Conservation (phyloP, 2,888 invertebrate genomes). For the Parthenolecanium corni region DNA sequence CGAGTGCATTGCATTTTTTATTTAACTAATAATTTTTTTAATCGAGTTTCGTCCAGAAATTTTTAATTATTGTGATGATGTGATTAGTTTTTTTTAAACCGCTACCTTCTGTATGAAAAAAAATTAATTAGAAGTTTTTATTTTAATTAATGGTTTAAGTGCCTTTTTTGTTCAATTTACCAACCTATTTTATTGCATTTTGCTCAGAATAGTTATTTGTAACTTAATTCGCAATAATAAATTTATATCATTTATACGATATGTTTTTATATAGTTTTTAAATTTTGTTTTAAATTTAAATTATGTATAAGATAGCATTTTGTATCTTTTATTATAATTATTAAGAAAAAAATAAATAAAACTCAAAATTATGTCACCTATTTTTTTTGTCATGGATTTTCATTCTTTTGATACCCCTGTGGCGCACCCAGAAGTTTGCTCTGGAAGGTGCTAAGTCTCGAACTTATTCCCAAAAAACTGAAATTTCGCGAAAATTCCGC, state of each 20-base stretch:
- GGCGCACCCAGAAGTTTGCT: no score
- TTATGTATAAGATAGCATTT: constrained; percentile 15
- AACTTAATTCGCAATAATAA: constrained; percentile 1
- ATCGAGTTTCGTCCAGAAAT: no score
- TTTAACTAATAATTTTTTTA: no score
- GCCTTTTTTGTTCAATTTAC: constrained; percentile 9
- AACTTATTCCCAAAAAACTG: no score
- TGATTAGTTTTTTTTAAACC: no score
- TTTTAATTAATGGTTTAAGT: neutral
- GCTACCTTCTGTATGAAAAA: no score
- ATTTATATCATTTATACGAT: constrained; percentile 9
- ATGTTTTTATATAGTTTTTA: constrained; percentile 16
- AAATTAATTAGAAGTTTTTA: no score
- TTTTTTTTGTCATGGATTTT: no score
- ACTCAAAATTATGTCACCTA: neutral
- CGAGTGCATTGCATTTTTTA: neutral
- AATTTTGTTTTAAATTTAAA: constrained; percentile 16
- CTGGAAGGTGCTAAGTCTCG: no score
- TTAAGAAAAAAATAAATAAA: constrained; percentile 11
- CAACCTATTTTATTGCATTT: constrained; percentile 16
- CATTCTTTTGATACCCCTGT: no score
- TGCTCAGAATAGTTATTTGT: constrained; percentile 14
- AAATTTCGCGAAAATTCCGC: no score
- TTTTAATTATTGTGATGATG: no score
- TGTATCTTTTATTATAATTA: constrained; percentile 19